Evolutionary conservation across 2,113 vertebrate species (phyloP).

Genomic region (Corynorhinus townsendii): DNA sequence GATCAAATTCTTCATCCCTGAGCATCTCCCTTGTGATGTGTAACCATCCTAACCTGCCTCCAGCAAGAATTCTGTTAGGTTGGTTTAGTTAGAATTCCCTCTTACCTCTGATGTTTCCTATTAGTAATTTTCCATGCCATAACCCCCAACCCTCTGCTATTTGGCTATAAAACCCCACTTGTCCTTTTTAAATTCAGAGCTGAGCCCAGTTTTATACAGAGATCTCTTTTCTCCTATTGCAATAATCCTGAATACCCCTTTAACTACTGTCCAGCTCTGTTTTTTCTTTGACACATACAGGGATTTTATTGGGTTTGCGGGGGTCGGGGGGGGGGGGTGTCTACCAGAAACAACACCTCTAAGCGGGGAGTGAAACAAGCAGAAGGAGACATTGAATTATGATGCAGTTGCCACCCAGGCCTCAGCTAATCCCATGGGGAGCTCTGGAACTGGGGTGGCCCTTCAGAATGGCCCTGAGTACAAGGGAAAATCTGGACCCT

Average conservation of each 20-base stretch:
- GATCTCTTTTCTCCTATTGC: neutral
- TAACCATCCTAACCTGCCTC: neutral
- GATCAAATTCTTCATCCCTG: neutral
- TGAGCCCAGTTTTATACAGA: neutral
- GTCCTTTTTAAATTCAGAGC: neutral
- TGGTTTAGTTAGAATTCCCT: neutral
- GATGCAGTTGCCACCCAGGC: neutral
- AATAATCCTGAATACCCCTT: neutral
- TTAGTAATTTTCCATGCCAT: neutral
- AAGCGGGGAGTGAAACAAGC: neutral
- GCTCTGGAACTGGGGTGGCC: neutral
- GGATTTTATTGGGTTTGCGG: neutral
- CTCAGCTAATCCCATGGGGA: neutral
- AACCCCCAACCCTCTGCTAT: neutral
- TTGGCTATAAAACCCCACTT: neutral
- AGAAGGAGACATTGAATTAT: neutral
- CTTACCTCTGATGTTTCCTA: neutral
- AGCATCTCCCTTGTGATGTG: neutral
- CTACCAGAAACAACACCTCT: neutral
- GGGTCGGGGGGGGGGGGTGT: neutral
- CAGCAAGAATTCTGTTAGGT: neutral
- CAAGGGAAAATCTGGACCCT: neutral
- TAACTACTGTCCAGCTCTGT: neutral
- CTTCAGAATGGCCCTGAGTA: neutral
- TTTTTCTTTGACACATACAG: neutral